Conservation (phyloP, 2,113 vertebrate species). For the Jaculus jaculus region DNA sequence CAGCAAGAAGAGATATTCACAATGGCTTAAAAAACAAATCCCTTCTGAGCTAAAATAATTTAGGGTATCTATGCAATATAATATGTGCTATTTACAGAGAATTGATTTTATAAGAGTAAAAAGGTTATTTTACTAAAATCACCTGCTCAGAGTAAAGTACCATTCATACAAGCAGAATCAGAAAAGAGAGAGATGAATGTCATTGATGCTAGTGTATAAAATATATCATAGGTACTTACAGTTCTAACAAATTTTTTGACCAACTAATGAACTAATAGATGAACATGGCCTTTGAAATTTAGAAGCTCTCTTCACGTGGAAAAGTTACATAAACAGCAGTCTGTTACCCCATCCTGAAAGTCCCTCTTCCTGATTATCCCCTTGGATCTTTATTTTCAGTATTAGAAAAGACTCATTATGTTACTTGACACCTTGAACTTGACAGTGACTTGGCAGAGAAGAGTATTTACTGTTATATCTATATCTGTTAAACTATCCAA, state of each 20-base stretch:
- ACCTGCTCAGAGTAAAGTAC: background rate
- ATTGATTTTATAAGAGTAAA: constrained; percentile 41
- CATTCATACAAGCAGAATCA: background rate
- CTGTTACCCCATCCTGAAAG: constrained; percentile 47
- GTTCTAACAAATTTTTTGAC: constrained; percentile 42
- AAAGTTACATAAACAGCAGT: no score
- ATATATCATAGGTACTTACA: background rate
- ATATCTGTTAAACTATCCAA: constrained; percentile 80
- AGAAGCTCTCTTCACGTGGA: constrained; percentile 31
- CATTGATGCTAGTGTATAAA: constrained; percentile 10
- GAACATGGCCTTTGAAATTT: constrained; percentile 47
- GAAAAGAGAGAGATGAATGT: constrained; percentile 39
- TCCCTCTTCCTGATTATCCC: constrained; percentile 56
- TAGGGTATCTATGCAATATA: constrained; percentile 20
- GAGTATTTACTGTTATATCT: constrained; percentile 76
- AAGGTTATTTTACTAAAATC: constrained; percentile 32
- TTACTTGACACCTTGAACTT: constrained; percentile 83
- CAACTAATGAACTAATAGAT: constrained; percentile 51
- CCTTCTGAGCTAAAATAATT: constrained; percentile 12
- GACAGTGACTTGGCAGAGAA: constrained; percentile 82
- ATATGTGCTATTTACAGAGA: constrained; percentile 22
- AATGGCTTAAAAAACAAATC: no score
- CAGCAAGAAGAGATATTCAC: background rate
- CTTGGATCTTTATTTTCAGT: constrained; percentile 74
- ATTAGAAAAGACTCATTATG: constrained; percentile 77